Evolutionary conservation across 2,113 vertebrate genomes (phyloP).

Genomic region (Poeciliopsis retropinna): DNA sequence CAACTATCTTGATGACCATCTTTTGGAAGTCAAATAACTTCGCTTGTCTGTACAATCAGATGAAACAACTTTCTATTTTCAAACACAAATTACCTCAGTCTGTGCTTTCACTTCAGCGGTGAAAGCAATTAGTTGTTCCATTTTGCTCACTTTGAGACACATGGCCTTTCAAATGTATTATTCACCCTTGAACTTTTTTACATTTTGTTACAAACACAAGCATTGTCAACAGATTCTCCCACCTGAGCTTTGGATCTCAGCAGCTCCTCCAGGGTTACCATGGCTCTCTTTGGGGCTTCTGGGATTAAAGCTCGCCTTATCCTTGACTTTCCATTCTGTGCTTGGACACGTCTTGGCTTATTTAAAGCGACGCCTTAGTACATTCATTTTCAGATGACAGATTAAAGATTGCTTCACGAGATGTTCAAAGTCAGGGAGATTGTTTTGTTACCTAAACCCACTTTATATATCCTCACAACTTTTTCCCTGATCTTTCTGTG

Average conservation of each 20-base stretch:
- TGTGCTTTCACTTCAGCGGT: neutral
- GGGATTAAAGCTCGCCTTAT: neutral
- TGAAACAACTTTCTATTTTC: neutral
- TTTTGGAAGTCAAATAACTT: constrained; percentile 9
- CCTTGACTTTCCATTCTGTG: neutral
- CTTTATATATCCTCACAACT: too few species aligned
- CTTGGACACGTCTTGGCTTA: neutral
- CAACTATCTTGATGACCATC: neutral
- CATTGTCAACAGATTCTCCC: neutral
- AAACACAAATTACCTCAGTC: neutral
- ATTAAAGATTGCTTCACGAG: too few species aligned
- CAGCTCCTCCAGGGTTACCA: neutral
- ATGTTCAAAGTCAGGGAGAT: neutral
- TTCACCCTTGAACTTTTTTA: neutral
- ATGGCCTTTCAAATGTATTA: neutral
- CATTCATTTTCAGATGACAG: neutral
- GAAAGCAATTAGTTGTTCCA: neutral
- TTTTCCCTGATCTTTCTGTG: too few species aligned
- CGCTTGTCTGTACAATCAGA: neutral
- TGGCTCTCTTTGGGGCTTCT: neutral
- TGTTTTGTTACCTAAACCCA: neutral
- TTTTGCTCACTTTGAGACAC: neutral
- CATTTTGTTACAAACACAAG: too few species aligned
- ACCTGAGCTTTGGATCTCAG: too few species aligned
- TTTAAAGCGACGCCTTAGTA: neutral